Percentiles rank a stretch among this genome's conserved stretches.
These are phyloP conservation scores for Podarcis cretensis DNA, from an alignment of 2,113 vertebrate species.

Conservation along the genomic window DNA sequence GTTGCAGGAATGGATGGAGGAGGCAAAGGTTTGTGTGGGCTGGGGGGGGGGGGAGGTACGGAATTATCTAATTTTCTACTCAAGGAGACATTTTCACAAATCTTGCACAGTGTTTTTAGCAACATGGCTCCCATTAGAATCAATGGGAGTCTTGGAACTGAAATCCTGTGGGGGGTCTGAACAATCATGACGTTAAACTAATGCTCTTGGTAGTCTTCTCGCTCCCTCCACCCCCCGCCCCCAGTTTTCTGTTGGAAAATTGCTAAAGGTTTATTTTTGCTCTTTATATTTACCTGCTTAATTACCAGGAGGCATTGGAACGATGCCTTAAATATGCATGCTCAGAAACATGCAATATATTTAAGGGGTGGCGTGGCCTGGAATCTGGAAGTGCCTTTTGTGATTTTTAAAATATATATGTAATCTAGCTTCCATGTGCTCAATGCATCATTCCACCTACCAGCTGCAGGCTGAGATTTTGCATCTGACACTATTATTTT, in stretches of 20 bases:
- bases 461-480: neutral
- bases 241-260: neutral
- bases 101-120: slow-evolving; percentile 9
- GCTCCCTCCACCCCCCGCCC: neutral
- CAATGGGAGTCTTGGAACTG: neutral
- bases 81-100: slow-evolving; percentile 6
- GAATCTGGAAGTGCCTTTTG: neutral
- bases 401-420: neutral
- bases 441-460: neutral
- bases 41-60: neutral
- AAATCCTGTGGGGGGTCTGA: neutral
- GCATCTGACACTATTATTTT: neutral
- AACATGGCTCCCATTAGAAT: neutral
- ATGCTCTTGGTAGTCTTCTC: neutral
- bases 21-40: slow-evolving; percentile 9
- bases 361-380: too few species aligned
- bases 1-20: neutral
- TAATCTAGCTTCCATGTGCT: neutral
- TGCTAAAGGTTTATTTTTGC: neutral
- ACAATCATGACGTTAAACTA: neutral
- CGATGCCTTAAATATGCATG: neutral
- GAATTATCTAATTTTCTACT: slow-evolving; percentile 21
- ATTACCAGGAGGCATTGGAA: neutral
- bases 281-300: slow-evolving; percentile 5
- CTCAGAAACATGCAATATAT: neutral